Evolutionary conservation across 2,797 vertebrate species (phyloP).

Genomic region (Danio aesculapii): DNA sequence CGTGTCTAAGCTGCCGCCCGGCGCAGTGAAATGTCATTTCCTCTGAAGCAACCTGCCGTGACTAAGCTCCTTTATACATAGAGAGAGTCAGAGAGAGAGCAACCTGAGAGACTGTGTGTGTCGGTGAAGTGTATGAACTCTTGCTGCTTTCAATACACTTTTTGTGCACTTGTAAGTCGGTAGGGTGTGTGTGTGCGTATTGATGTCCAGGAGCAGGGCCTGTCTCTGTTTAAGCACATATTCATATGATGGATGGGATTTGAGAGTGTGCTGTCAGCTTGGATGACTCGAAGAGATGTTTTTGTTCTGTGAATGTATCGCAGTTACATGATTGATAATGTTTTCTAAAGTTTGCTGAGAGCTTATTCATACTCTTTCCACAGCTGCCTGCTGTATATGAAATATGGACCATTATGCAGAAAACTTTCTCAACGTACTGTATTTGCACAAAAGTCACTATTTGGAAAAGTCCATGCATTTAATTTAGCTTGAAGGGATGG

Average conservation of each 20-base stretch:
- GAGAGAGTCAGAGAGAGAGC: conserved; percentile 34
- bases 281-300: background rate
- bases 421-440: background rate
- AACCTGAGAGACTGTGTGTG: conserved; percentile 13
- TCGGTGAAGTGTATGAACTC: background rate
- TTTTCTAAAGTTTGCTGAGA: conserved; percentile 27
- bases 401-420: conserved; percentile 12
- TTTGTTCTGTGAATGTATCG: conserved; percentile 13
- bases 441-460: conserved; percentile 8
- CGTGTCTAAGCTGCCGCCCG: conserved; percentile 40
- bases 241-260: conserved; percentile 6
- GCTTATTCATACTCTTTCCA: conserved; percentile 12
- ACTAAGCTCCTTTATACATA: conserved; percentile 56
- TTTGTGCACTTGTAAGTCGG: background rate
- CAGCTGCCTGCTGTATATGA: conserved; percentile 15
- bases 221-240: conserved; percentile 13
- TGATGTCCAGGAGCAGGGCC: background rate
- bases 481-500: conserved; percentile 16
- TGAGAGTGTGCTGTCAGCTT: conserved; percentile 6
- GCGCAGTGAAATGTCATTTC: conserved; percentile 65
- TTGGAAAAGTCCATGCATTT: conserved; percentile 22
- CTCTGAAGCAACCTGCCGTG: conserved; percentile 48
- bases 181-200: background rate
- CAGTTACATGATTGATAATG: conserved; percentile 21
- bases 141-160: conserved; percentile 4